Percentiles rank a stretch among this genome's conserved stretches.
These are phyloP conservation scores for Drosophila kohkoa DNA, from an alignment of 1,140 invertebrate species.

Conservation along the genomic window DNA sequence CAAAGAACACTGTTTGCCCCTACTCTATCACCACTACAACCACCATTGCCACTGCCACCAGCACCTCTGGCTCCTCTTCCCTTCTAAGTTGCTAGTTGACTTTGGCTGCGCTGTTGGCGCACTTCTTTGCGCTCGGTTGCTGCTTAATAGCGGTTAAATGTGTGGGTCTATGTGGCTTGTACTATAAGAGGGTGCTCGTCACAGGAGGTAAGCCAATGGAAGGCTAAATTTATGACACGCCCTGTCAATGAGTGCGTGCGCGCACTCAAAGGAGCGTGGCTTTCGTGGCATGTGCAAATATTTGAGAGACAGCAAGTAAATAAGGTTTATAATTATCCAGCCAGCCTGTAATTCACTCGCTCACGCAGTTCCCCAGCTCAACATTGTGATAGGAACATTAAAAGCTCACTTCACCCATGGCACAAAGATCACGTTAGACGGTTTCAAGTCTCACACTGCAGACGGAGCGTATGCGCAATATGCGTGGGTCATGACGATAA, in stretches of 20 bases:
- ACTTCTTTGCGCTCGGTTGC: constrained; percentile 31
- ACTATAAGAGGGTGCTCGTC: not conserved
- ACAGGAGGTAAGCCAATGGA: constrained; percentile 14
- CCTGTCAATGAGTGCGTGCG: constrained; percentile 52
- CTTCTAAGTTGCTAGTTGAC: constrained; percentile 15
- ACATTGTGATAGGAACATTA: constrained; percentile 9
- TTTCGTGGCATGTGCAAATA: constrained; percentile 73
- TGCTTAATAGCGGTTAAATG: constrained; percentile 50
- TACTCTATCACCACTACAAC: too few species aligned
- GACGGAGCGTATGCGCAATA: constrained; percentile 15
- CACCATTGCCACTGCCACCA: too few species aligned
- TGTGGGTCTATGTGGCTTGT: constrained; percentile 7
- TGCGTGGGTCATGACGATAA: constrained; percentile 7
- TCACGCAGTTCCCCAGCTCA: constrained; percentile 30
- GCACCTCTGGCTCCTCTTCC: not conserved
- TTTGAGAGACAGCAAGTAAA: constrained; percentile 68
- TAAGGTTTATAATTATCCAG: constrained; percentile 75
- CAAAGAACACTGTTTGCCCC: constrained; percentile 22
- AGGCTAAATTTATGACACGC: constrained; percentile 45
- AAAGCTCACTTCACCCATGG: constrained; percentile 15
- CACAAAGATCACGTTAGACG: constrained; percentile 11
- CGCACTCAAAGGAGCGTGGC: constrained; percentile 22
- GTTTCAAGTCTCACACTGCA: not conserved
- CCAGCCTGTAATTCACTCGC: constrained; percentile 59
- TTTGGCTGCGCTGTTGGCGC: constrained; percentile 10